phyloP scores from a whole-genome alignment of 2,888 invertebrate species.

The Beris chalybata region DNA sequence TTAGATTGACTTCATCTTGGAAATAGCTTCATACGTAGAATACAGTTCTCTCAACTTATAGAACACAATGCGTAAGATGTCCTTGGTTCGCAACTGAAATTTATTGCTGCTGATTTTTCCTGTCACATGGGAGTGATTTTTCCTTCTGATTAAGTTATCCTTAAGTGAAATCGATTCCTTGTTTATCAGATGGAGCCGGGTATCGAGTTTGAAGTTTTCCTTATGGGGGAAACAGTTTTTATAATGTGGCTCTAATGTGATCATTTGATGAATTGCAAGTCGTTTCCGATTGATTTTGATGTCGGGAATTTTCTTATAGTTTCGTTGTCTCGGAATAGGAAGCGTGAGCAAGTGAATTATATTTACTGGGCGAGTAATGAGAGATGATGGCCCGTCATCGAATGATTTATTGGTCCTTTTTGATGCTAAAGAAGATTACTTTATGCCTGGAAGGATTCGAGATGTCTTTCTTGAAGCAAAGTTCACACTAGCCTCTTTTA shows the following conservation, averaged over 20 bases:
- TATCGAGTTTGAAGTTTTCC: constrained; percentile 18
- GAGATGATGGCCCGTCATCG: constrained; percentile 5
- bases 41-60: not conserved
- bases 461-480: too few species aligned
- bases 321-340: not conserved
- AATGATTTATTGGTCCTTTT: constrained; percentile 10
- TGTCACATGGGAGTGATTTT: constrained; percentile 38
- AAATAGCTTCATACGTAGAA: not conserved
- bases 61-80: constrained; percentile 5
- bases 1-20: constrained; percentile 5
- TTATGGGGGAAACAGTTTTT: constrained; percentile 20
- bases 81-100: constrained; percentile 32
- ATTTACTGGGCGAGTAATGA: constrained; percentile 13
- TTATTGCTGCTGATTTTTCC: constrained; percentile 36
- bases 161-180: constrained; percentile 28
- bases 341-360: not conserved
- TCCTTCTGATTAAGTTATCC: constrained; percentile 38
- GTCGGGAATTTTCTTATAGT: not conserved
- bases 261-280: constrained; percentile 26
- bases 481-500: too few species aligned
- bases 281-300: constrained; percentile 10
- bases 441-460: too few species aligned
- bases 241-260: constrained; percentile 23
- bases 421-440: too few species aligned
- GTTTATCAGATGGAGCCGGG: constrained; percentile 20